Conservation (phyloP, 2,888 invertebrate genomes). For the Ophion ellenae region DNA sequence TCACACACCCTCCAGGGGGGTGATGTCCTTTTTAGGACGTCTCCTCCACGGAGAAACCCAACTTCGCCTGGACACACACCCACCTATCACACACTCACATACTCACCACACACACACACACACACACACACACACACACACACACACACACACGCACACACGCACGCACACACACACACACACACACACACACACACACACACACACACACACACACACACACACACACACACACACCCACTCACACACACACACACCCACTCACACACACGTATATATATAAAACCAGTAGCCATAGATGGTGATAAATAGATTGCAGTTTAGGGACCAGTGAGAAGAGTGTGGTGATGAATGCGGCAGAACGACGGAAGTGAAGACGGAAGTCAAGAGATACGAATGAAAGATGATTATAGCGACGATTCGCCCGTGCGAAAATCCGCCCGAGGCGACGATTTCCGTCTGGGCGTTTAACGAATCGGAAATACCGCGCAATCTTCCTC, state of each 20-base stretch:
- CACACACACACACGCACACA: not conserved
- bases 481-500: conserved; percentile 21
- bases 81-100: no score
- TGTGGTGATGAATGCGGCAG: conserved; percentile 43
- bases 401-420: conserved; percentile 37
- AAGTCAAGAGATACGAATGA: conserved; percentile 42
- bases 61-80: not conserved
- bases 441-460: conserved; percentile 27
- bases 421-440: not conserved
- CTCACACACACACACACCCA: no score
- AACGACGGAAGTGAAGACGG: conserved; percentile 13
- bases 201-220: no score
- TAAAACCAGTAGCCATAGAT: conserved; percentile 29
- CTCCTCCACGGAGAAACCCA: no score
- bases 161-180: not conserved
- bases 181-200: no score
- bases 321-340: conserved; percentile 21
- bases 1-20: no score
- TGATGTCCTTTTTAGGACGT: no score
- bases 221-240: no score
- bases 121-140: no score
- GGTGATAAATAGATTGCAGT: conserved; percentile 61
- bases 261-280: not conserved
- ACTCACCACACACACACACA: no score
- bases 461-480: conserved; percentile 47